A percentile compares a stretch with the other conserved stretches of the same genome.
Conservation (phyloP, 2,113 vertebrate species). For the Ictidomys tridecemlineatus region DNA sequence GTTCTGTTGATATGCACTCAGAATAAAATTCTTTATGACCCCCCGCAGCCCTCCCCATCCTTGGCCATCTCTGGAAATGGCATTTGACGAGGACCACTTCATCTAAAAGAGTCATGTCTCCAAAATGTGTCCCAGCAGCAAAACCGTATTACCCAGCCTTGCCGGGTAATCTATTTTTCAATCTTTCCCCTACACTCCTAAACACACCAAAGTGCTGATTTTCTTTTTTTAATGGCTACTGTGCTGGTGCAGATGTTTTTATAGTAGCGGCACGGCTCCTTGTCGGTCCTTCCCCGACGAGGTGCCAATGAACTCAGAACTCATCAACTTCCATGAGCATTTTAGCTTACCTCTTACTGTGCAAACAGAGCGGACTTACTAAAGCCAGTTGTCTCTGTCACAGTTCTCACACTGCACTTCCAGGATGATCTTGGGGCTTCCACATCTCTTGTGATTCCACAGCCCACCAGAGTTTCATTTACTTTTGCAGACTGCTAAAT, state of each 20-base stretch:
- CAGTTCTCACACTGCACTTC: not conserved
- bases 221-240: slow-evolving; percentile 22
- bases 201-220: slow-evolving; percentile 51
- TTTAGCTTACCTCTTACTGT: not conserved
- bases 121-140: slow-evolving; percentile 11
- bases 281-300: not conserved
- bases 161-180: slow-evolving; percentile 54
- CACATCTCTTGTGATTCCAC: not conserved
- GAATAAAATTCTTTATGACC: slow-evolving; percentile 43
- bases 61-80: not conserved
- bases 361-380: not conserved
- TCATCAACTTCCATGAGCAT: slow-evolving; percentile 43
- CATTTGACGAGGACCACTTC: slow-evolving; percentile 28
- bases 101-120: not conserved
- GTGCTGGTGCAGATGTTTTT: slow-evolving; percentile 9
- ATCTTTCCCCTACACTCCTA: slow-evolving; percentile 13
- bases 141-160: not conserved
- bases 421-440: not conserved
- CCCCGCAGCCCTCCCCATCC: not conserved
- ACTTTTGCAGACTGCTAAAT: not conserved
- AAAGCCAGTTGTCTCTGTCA: not conserved
- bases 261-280: not conserved
- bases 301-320: slow-evolving; percentile 67
- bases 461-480: not conserved
- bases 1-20: not conserved